phyloP scores from a whole-genome alignment of 2,113 vertebrate species.

The Microtus pennsylvanicus region DNA sequence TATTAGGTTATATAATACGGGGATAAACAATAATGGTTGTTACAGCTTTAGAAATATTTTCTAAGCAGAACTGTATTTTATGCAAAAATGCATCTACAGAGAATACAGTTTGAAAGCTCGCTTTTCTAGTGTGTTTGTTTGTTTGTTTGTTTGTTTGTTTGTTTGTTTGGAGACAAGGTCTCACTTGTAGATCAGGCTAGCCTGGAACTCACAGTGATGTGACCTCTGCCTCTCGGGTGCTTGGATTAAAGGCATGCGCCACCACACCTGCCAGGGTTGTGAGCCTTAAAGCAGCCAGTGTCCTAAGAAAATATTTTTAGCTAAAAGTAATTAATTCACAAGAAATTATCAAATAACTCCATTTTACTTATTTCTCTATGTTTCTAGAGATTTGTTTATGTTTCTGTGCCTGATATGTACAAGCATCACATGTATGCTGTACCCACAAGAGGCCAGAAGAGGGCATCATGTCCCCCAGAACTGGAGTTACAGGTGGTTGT shows the following conservation, averaged over 20 bases:
- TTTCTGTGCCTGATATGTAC: not conserved
- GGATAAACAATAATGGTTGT: constrained; percentile 36
- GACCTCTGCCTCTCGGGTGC: not conserved
- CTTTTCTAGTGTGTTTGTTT: not conserved
- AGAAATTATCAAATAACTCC: not conserved
- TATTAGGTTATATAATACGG: not conserved
- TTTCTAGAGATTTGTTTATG: not conserved
- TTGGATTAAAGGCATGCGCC: not conserved
- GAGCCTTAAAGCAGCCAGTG: not conserved
- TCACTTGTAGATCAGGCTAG: not conserved
- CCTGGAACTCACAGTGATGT: not conserved
- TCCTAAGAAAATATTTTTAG: constrained; percentile 25
- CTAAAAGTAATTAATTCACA: constrained; percentile 23
- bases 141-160: not conserved
- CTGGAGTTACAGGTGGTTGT: not conserved
- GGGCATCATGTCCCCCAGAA: not conserved
- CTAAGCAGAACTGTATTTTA: not conserved
- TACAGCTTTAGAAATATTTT: not conserved
- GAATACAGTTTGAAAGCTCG: not conserved
- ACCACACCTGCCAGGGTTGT: not conserved
- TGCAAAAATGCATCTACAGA: not conserved
- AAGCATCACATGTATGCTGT: not conserved
- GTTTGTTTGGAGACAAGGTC: not conserved
- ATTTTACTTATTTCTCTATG: not conserved
- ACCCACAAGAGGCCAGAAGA: not conserved